Percentiles rank a stretch among this genome's conserved stretches.
Evolutionary conservation across 92 coral and sea anemone genomes (phyloP).

Genomic region (Heliopora coerulea): DNA sequence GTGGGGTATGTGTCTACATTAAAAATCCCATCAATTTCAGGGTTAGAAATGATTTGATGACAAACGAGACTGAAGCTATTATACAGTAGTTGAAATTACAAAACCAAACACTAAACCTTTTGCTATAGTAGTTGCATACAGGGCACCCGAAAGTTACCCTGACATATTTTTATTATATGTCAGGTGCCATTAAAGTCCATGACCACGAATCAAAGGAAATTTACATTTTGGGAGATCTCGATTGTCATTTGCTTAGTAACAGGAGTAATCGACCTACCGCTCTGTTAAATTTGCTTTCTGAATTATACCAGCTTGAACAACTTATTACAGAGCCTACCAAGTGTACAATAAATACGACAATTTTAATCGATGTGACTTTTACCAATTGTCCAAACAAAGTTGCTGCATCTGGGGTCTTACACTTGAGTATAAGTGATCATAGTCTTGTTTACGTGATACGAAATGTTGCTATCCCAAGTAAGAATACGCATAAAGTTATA

Average conservation of each 20-base stretch:
- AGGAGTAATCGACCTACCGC: no score
- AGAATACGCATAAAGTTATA: no score
- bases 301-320: conserved; percentile 34
- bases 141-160: not conserved
- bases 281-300: conserved; percentile 11
- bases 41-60: not conserved
- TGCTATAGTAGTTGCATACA: not conserved
- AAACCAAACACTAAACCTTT: conserved; percentile 8
- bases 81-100: not conserved
- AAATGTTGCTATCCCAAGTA: no score
- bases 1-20: conserved; percentile 2
- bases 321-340: conserved; percentile 31
- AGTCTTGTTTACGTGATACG: no score
- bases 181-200: no score
- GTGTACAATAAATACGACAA: conserved; percentile 13
- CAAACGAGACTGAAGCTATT: conserved; percentile 20
- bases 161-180: no score
- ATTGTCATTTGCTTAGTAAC: no score
- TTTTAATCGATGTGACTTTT: conserved; percentile 7
- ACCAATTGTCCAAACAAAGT: conserved; percentile 24
- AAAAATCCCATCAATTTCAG: not conserved
- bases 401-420: conserved; percentile 27
- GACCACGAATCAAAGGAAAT: no score
- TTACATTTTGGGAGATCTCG: no score
- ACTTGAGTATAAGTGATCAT: conserved; percentile 16